Conservation (phyloP, 1,140 invertebrate species). For the Planococcus citri region DNA sequence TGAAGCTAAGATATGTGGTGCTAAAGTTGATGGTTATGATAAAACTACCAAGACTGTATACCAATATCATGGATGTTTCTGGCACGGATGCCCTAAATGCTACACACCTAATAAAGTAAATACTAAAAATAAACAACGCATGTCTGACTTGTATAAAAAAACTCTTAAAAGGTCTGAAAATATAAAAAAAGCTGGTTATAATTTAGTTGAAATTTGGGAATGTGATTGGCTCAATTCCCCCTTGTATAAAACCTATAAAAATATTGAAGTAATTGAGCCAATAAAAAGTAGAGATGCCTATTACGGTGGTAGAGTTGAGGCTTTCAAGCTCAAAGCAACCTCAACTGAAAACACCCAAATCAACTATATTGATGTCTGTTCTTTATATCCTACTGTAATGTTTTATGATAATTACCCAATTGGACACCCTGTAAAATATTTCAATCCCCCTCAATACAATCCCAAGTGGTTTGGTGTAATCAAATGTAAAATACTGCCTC, state of each 20-base stretch:
- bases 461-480: conserved; percentile 11
- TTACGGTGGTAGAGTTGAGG: conserved; percentile 10
- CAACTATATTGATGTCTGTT: conserved; percentile 19
- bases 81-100: conserved; percentile 20
- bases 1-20: conserved; percentile 9
- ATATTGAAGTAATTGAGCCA: conserved; percentile 5
- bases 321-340: conserved; percentile 5
- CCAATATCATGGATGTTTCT: conserved; percentile 19
- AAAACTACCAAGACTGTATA: conserved; percentile 14
- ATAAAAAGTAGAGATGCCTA: conserved; percentile 7
- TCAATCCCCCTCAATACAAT: neutral
- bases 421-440: conserved; percentile 13
- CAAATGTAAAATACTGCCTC: conserved; percentile 19
- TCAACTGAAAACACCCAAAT: conserved; percentile 10
- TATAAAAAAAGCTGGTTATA: conserved; percentile 22
- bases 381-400: conserved; percentile 8
- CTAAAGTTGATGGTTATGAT: conserved; percentile 21
- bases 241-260: conserved; percentile 3
- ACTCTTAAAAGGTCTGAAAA: neutral
- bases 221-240: conserved; percentile 14
- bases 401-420: conserved; percentile 21
- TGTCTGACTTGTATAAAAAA: conserved; percentile 19
- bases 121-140: conserved; percentile 19
- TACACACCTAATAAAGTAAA: conserved; percentile 5
- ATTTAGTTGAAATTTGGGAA: conserved; percentile 22